phyloP scores from a whole-genome alignment of 2,888 invertebrate genomes.

The Oxycera nigricornis region DNA sequence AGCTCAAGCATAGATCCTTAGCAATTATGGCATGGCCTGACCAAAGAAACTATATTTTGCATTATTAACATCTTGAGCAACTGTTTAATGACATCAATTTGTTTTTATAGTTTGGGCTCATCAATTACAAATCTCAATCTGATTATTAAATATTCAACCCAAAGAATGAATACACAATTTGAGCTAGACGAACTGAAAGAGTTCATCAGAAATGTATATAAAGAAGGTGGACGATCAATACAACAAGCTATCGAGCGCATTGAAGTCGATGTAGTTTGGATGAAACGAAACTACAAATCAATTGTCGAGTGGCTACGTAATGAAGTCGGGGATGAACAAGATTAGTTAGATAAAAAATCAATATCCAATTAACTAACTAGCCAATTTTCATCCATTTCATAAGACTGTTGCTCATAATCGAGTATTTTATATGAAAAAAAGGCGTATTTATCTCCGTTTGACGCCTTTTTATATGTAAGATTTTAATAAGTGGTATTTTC shows the following conservation, averaged over 20 bases:
- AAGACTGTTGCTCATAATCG: slow-evolving; percentile 26
- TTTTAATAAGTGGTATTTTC: not conserved
- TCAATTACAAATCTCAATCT: slow-evolving; percentile 73
- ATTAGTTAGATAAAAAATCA: not conserved
- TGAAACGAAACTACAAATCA: slow-evolving; percentile 74
- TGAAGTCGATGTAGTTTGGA: slow-evolving; percentile 85
- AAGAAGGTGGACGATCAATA: slow-evolving; percentile 76
- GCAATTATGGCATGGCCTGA: too few relatives aligned
- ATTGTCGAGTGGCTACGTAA: slow-evolving; percentile 76
- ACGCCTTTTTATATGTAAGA: not conserved
- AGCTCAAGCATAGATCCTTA: too few relatives aligned
- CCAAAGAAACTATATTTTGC: too few relatives aligned
- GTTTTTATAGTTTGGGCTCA: slow-evolving; percentile 71
- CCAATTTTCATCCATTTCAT: slow-evolving; percentile 12
- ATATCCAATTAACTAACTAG: not conserved
- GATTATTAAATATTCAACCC: slow-evolving; percentile 76
- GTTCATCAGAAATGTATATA: slow-evolving; percentile 70
- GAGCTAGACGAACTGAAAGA: slow-evolving; percentile 78
- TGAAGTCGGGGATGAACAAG: slow-evolving; percentile 16
- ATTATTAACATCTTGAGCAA: too few relatives aligned
- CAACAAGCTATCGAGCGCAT: slow-evolving; percentile 83
- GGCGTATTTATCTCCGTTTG: not conserved
- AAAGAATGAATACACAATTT: slow-evolving; percentile 75
- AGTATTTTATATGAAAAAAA: slow-evolving; percentile 9
- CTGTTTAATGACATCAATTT: not conserved